A percentile compares a stretch with the other conserved stretches of the same genome.
Evolutionary conservation across 2,797 vertebrate species (phyloP).

Genomic region (Hirundo rustica): DNA sequence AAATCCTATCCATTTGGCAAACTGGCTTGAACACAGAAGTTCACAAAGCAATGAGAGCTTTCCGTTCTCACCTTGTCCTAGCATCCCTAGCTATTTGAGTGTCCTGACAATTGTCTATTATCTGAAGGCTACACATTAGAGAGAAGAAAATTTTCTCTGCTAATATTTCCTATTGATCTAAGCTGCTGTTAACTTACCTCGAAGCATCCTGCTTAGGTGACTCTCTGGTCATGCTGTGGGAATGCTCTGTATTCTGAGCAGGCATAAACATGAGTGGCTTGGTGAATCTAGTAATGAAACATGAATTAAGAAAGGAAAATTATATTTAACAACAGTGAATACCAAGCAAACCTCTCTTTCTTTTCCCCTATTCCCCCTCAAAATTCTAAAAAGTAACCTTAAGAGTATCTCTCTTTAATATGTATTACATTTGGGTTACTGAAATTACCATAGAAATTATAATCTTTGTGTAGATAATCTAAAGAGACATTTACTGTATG

Average conservation of each 20-base stretch:
- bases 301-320: neutral
- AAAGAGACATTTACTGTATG: neutral
- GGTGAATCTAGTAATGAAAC: slow-evolving; percentile 22
- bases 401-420: neutral
- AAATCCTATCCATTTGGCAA: neutral
- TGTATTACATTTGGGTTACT: neutral
- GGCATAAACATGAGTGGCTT: slow-evolving; percentile 35
- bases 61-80: neutral
- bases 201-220: slow-evolving; percentile 15
- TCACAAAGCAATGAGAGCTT: neutral
- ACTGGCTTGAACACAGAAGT: neutral
- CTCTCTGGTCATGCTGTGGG: slow-evolving; percentile 11
- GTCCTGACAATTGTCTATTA: neutral
- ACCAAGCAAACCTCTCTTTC: neutral
- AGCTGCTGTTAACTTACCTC: slow-evolving; percentile 21
- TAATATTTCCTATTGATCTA: neutral
- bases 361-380: neutral
- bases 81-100: neutral
- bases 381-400: neutral
- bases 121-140: neutral
- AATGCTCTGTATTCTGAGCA: neutral
- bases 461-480: neutral
- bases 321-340: neutral
- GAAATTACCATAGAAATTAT: neutral
- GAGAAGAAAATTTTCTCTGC: neutral